A percentile compares a stretch with the other conserved stretches of the same genome.
phyloP scores from a whole-genome alignment of 2,797 vertebrate genomes.

The Mormyrops attenuatus region DNA sequence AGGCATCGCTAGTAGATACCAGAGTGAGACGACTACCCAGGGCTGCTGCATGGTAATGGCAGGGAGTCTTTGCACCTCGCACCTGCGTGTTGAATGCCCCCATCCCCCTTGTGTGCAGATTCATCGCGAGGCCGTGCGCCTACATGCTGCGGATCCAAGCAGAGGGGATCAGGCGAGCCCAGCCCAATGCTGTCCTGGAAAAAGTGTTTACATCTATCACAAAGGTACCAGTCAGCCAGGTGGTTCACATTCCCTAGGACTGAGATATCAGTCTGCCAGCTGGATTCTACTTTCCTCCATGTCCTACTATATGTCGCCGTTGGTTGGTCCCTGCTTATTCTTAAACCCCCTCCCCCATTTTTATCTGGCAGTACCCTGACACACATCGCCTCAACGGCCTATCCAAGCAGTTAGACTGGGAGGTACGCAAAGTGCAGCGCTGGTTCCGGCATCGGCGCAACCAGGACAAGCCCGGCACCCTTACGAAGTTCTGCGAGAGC shows the following conservation, averaged over 20 bases:
- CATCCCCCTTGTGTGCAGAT: conserved; percentile 56
- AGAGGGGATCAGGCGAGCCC: conserved; percentile 65
- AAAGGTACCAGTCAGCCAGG: conserved; percentile 41
- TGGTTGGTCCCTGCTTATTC: background rate
- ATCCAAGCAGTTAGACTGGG: conserved; percentile 97
- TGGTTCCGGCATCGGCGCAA: conserved; percentile 95
- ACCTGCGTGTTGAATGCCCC: conserved; percentile 36
- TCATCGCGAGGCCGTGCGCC: conserved; percentile 86
- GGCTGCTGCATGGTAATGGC: background rate
- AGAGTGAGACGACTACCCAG: background rate
- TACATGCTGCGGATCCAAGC: conserved; percentile 78
- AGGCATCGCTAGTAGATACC: background rate
- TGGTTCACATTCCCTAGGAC: background rate
- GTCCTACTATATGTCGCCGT: background rate
- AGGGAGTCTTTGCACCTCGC: background rate
- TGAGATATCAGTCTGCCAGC: background rate
- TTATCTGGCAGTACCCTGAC: conserved; percentile 74
- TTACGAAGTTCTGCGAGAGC: conserved; percentile 96
- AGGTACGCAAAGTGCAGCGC: conserved; percentile 84
- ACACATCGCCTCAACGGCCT: conserved; percentile 79
- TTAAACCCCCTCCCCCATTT: background rate
- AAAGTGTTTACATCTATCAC: conserved; percentile 58
- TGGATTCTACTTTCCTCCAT: background rate
- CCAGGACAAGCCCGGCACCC: conserved; percentile 88
- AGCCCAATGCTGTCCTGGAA: conserved; percentile 81